Evolutionary conservation across 1,140 invertebrate species (phyloP).

Genomic region (Microvelia longipes): DNA sequence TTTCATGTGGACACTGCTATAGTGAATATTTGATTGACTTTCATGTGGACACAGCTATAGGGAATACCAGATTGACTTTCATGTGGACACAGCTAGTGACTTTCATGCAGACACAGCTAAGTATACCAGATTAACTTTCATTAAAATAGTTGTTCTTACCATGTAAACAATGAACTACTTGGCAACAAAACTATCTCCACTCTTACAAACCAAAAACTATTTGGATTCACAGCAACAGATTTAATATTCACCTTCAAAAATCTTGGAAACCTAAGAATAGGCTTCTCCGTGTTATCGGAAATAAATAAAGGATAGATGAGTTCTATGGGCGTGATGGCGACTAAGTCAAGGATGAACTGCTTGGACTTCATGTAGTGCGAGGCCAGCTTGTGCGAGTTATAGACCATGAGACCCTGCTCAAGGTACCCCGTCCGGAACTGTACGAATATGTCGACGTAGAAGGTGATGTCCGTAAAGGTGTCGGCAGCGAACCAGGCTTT

Average conservation of each 20-base stretch:
- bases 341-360: constrained; percentile 70
- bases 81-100: too few species aligned
- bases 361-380: constrained; percentile 74
- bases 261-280: constrained; percentile 64
- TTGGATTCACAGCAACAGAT: too few species aligned
- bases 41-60: too few species aligned
- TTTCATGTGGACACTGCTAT: too few species aligned
- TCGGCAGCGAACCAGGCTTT: constrained; percentile 67
- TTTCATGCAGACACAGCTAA: too few species aligned
- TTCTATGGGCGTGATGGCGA: constrained; percentile 71
- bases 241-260: constrained; percentile 63
- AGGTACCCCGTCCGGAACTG: constrained; percentile 90
- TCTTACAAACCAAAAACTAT: too few species aligned
- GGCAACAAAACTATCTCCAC: too few species aligned
- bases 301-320: constrained; percentile 42
- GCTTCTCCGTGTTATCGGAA: constrained; percentile 57
- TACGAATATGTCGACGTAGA: constrained; percentile 70
- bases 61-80: too few species aligned
- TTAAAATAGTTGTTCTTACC: too few species aligned
- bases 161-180: too few species aligned
- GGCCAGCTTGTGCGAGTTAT: constrained; percentile 75
- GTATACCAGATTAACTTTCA: too few species aligned
- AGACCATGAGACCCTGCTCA: constrained; percentile 59
- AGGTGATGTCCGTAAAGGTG: constrained; percentile 68
- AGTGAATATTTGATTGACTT: too few species aligned